Conservation (phyloP, 2,797 vertebrate species). For the Paedocypris micromegethes region DNA sequence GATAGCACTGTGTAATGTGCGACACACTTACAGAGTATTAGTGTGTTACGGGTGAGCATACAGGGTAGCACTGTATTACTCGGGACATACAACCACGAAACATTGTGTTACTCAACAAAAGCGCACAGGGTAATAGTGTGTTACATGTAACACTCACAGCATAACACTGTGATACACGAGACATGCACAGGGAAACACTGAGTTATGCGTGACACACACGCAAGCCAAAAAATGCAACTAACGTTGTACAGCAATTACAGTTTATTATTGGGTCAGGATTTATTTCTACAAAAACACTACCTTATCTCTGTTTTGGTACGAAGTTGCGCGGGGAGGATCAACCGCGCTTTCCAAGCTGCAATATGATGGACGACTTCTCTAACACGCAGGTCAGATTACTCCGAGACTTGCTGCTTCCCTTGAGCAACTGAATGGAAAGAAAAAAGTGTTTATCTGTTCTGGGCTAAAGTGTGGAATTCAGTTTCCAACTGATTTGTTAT, state of each 20-base stretch:
- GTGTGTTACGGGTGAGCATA: too few species aligned
- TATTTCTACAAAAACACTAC: constrained; percentile 19
- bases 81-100: too few species aligned
- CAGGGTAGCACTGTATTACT: too few species aligned
- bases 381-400: constrained; percentile 61
- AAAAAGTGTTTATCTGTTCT: constrained; percentile 36
- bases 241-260: constrained; percentile 19
- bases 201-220: too few species aligned
- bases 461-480: constrained; percentile 4
- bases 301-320: constrained; percentile 27
- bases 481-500: constrained; percentile 43
- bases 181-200: too few species aligned
- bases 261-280: constrained; percentile 38
- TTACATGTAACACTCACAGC: too few species aligned
- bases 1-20: too few species aligned
- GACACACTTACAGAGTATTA: too few species aligned
- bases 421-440: constrained; percentile 60
- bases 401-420: constrained; percentile 53
- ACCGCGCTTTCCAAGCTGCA: constrained; percentile 54
- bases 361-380: constrained; percentile 41
- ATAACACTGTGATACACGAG: too few species aligned
- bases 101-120: too few species aligned
- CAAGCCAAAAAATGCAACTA: too few species aligned
- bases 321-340: constrained; percentile 9
- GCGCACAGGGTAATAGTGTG: too few species aligned